A percentile compares a stretch with the other conserved stretches of the same genome.
Conservation (phyloP, 2,113 vertebrate species). For the Amazona vittata region DNA sequence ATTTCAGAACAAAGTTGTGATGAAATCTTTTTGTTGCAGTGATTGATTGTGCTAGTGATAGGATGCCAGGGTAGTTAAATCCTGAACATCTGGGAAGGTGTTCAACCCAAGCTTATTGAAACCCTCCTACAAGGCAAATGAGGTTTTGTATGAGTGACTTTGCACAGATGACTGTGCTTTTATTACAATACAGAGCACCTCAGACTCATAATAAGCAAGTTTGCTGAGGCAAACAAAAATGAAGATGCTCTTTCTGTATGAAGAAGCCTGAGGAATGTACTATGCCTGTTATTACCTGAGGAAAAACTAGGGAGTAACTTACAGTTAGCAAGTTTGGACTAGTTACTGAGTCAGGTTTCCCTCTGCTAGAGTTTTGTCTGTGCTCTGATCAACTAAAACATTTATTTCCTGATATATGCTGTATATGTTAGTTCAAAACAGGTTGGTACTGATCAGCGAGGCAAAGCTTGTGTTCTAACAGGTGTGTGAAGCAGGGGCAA, state of each 20-base stretch:
- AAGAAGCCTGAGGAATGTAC: background rate
- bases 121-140: conserved; percentile 25
- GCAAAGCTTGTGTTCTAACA: background rate
- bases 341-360: background rate
- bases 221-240: background rate
- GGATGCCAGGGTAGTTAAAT: background rate
- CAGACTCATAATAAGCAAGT: background rate
- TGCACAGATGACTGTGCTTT: background rate
- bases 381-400: background rate
- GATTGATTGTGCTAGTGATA: conserved; percentile 1
- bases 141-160: background rate
- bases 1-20: background rate
- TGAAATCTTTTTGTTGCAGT: conserved; percentile 14
- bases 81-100: conserved; percentile 25
- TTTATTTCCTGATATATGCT: background rate
- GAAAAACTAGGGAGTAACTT: background rate
- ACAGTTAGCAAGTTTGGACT: background rate
- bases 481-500: background rate
- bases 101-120: background rate
- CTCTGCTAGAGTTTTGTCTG: background rate
- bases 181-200: background rate
- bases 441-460: background rate
- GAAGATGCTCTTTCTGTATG: background rate
- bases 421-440: background rate
- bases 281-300: background rate